Conservation (phyloP, 2,888 invertebrate species). For the Caenorhabditis plicata region DNA sequence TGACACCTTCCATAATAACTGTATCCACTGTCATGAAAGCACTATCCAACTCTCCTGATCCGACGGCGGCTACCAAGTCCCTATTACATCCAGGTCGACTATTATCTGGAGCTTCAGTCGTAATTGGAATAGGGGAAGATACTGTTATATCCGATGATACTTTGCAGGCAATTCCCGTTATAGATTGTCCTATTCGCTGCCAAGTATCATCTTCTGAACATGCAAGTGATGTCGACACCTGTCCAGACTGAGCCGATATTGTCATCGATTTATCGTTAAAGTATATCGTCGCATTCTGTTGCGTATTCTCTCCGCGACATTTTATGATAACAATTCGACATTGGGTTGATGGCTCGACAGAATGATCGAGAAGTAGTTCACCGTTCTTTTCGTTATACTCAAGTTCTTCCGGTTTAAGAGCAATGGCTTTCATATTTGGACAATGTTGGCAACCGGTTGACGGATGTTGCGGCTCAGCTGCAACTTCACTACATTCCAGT, state of each 20-base stretch:
- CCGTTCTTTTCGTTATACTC: constrained; percentile 33
- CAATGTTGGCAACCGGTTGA: constrained; percentile 26
- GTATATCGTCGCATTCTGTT: constrained; percentile 29
- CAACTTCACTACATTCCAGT: constrained; percentile 18
- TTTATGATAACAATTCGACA: constrained; percentile 42
- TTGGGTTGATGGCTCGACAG: constrained; percentile 20
- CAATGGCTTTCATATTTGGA: constrained; percentile 32
- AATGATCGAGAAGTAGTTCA: constrained; percentile 39
- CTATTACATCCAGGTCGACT: constrained; percentile 21
- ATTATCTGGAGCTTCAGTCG: constrained; percentile 4
- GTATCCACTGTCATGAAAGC: constrained; percentile 39
- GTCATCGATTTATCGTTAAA: constrained; percentile 21
- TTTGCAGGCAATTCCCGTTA: constrained; percentile 29
- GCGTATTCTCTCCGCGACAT: constrained; percentile 35
- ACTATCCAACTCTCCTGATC: constrained; percentile 19
- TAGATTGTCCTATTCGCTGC: constrained; percentile 12
- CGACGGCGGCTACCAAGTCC: constrained; percentile 6
- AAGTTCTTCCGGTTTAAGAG: constrained; percentile 15
- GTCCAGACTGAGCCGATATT: constrained; percentile 19
- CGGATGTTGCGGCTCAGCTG: neutral
- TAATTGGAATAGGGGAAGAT: constrained; percentile 23
- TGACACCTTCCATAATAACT: constrained; percentile 1
- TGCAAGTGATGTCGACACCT: constrained; percentile 24
- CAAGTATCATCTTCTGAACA: constrained; percentile 26
- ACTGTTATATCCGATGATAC: constrained; percentile 22